Conservation (phyloP, 2,888 invertebrate genomes). For the Melipona bicolor region DNA sequence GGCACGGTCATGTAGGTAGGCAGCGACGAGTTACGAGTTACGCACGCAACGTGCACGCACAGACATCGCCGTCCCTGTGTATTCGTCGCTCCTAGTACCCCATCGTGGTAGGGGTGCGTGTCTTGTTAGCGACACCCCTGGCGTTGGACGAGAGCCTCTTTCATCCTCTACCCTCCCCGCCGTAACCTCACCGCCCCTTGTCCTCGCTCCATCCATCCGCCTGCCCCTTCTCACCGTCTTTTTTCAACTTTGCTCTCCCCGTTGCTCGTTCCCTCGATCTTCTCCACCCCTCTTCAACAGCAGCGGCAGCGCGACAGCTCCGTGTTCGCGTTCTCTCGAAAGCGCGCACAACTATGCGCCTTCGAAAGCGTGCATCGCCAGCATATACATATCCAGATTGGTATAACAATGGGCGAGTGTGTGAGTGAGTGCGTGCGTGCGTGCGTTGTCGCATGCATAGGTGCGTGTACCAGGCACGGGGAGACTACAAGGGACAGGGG, state of each 20-base stretch:
- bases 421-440: slow-evolving; percentile 19
- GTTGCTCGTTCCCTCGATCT: slow-evolving; percentile 31
- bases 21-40: slow-evolving; percentile 67
- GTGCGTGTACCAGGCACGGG: no score
- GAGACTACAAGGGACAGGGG: not conserved
- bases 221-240: slow-evolving; percentile 48
- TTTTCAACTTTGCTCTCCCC: slow-evolving; percentile 39
- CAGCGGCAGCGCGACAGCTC: slow-evolving; percentile 35
- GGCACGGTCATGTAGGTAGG: slow-evolving; percentile 33
- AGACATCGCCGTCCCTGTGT: slow-evolving; percentile 37
- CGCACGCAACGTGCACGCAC: slow-evolving; percentile 65
- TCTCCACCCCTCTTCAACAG: slow-evolving; percentile 14
- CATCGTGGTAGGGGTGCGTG: slow-evolving; percentile 78
- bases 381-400: slow-evolving; percentile 37
- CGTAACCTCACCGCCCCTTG: slow-evolving; percentile 35
- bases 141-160: slow-evolving; percentile 82
- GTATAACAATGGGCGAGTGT: slow-evolving; percentile 52
- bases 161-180: slow-evolving; percentile 59
- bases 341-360: slow-evolving; percentile 35
- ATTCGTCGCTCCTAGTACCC: slow-evolving; percentile 73
- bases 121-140: slow-evolving; percentile 84
- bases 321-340: slow-evolving; percentile 30
- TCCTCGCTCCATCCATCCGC: slow-evolving; percentile 55
- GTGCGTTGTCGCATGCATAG: not conserved
- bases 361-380: slow-evolving; percentile 47